phyloP scores from a whole-genome alignment of 2,113 vertebrate species.

The Ivindomyrus marchei region DNA sequence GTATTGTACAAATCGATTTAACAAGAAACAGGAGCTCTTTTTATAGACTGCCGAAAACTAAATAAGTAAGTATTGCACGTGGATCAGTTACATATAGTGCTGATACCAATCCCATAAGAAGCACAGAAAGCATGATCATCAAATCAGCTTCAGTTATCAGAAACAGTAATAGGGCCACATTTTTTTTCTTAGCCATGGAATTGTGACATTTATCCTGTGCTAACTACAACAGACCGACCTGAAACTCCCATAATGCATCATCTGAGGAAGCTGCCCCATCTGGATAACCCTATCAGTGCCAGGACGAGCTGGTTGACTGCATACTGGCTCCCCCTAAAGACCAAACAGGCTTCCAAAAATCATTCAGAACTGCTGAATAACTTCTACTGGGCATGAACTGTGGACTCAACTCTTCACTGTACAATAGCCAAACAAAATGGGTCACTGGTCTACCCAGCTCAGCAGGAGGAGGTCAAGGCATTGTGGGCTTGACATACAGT shows the following conservation, averaged over 20 bases:
- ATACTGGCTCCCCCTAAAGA: not conserved
- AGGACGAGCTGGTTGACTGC: not conserved
- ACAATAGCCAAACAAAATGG: not conserved
- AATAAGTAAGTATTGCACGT: no score
- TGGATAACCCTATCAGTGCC: not conserved
- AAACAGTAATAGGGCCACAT: not conserved
- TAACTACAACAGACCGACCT: not conserved
- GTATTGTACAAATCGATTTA: no score
- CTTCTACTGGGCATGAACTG: not conserved
- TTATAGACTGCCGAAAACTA: no score
- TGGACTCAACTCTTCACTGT: not conserved
- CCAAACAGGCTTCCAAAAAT: not conserved
- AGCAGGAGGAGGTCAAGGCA: not conserved
- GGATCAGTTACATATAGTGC: no score
- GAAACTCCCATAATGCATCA: not conserved
- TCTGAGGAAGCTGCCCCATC: not conserved
- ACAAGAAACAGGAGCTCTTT: no score
- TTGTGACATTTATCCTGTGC: not conserved
- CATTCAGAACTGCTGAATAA: not conserved
- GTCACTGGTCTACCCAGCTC: not conserved
- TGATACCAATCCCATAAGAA: no score
- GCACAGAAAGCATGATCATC: not conserved
- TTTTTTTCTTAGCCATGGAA: not conserved
- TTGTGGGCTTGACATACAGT: not conserved
- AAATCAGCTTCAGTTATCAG: not conserved